phyloP scores from a whole-genome alignment of 2,797 vertebrate genomes.

The Peromyscus attwateri region DNA sequence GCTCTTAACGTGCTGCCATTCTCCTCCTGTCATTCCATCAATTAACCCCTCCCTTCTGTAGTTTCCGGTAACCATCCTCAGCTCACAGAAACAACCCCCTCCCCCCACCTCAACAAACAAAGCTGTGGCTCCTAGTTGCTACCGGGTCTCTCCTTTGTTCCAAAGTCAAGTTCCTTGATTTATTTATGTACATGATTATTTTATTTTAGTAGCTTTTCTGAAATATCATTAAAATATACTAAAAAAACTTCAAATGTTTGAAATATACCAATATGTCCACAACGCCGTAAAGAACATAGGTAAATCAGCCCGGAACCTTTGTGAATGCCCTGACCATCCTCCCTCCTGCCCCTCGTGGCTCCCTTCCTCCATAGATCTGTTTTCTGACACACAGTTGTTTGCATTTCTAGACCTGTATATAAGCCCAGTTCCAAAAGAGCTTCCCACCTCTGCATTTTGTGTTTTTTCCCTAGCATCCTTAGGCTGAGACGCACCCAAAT shows the following conservation, averaged over 20 bases:
- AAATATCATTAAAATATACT: neutral
- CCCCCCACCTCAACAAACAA: neutral
- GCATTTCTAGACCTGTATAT: neutral
- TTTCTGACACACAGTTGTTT: neutral
- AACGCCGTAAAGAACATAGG: neutral
- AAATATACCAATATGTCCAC: neutral
- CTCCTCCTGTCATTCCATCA: neutral
- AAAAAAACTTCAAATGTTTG: neutral
- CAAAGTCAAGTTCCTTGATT: neutral
- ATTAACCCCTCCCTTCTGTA: neutral
- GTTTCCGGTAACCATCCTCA: neutral
- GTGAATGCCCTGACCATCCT: neutral
- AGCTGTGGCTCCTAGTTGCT: neutral
- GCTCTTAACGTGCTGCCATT: neutral
- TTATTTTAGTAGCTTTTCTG: constrained; percentile 17
- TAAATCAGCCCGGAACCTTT: neutral
- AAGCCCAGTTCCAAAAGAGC: neutral
- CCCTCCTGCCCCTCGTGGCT: neutral
- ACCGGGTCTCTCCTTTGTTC: constrained; percentile 51
- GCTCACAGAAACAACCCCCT: neutral
- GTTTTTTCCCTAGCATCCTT: neutral
- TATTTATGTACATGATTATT: neutral
- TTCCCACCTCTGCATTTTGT: neutral
- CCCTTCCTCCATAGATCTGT: neutral
- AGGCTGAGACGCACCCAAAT: neutral